Conservation (phyloP, 1,140 invertebrate species). For the Rhyzopertha dominica region DNA sequence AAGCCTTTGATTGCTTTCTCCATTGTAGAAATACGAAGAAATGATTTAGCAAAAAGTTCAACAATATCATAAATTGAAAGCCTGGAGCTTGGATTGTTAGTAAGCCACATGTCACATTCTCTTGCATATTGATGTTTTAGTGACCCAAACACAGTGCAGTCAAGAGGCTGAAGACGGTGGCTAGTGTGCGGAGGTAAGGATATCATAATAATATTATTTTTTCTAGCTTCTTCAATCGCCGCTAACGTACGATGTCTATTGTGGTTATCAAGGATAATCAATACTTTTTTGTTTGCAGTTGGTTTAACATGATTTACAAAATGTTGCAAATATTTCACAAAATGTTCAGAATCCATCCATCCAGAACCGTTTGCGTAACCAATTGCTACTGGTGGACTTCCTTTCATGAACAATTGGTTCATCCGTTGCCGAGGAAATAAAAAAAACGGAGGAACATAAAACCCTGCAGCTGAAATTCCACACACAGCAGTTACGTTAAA, state of each 20-base stretch:
- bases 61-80: too few species aligned
- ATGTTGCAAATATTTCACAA: neutral
- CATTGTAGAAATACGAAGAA: too few species aligned
- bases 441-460: constrained; percentile 6
- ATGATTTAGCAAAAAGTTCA: too few species aligned
- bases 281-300: constrained; percentile 1
- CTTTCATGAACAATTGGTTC: constrained; percentile 1
- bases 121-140: too few species aligned
- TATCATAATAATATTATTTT: constrained; percentile 12
- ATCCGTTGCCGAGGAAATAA: constrained; percentile 12
- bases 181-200: constrained; percentile 16
- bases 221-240: constrained; percentile 2
- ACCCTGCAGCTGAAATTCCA: constrained; percentile 28
- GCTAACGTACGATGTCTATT: constrained; percentile 1
- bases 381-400: constrained; percentile 3
- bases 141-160: constrained; percentile 7
- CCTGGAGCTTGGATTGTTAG: too few species aligned
- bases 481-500: too few species aligned
- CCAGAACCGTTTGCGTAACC: constrained; percentile 13
- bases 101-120: too few species aligned
- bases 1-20: too few species aligned
- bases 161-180: constrained; percentile 7
- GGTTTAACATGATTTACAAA: neutral
- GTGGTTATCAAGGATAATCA: constrained; percentile 11
- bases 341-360: constrained; percentile 15